phyloP scores from a whole-genome alignment of 2,888 invertebrate genomes.

The Coenonympha glycerion region DNA sequence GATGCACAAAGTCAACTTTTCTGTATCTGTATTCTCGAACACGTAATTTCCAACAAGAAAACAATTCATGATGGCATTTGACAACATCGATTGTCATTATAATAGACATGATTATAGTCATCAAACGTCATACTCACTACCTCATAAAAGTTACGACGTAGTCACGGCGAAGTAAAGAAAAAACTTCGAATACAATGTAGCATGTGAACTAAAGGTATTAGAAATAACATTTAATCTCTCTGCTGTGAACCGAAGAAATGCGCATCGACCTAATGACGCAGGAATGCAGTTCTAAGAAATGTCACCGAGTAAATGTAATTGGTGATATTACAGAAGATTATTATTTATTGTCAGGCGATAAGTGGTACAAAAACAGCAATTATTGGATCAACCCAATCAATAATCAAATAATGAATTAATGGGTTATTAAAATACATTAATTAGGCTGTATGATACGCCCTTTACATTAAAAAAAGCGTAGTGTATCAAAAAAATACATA shows the following conservation, averaged over 20 bases:
- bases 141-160: not conserved
- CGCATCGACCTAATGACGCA: not conserved
- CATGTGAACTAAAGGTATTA: not conserved
- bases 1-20: no score
- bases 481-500: not conserved
- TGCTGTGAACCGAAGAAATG: not conserved
- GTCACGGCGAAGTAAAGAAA: not conserved
- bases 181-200: not conserved
- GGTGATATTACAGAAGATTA: conserved; percentile 8
- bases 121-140: no score
- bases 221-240: not conserved
- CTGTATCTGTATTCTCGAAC: no score
- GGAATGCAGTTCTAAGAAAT: conserved; percentile 14
- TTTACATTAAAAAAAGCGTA: not conserved
- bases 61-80: no score
- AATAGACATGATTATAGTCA: no score
- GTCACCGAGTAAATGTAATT: conserved; percentile 14
- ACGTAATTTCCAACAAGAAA: no score
- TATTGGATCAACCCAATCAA: no score
- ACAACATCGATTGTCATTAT: no score
- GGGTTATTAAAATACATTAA: not conserved
- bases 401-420: conserved; percentile 15
- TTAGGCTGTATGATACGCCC: not conserved
- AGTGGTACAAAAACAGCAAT: conserved; percentile 11
- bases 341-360: not conserved